Evolutionary conservation across 2,888 invertebrate species (phyloP).

Genomic region (Agrotis clavis): DNA sequence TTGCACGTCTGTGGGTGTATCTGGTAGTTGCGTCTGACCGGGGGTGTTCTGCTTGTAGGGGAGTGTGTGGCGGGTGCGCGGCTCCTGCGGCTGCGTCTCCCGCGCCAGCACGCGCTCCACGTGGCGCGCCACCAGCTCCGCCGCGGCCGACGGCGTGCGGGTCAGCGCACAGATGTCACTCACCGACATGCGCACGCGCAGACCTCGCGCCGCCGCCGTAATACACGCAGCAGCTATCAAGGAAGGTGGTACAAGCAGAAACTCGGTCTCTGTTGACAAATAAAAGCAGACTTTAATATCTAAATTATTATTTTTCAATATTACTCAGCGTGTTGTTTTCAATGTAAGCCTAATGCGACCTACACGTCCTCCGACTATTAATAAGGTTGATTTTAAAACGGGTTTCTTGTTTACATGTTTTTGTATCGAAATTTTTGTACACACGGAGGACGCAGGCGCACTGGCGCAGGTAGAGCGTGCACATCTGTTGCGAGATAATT

Average conservation of each 20-base stretch:
- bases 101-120: conserved; percentile 92
- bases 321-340: conserved; percentile 18
- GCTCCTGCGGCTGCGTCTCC: conserved; percentile 89
- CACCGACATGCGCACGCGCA: conserved; percentile 87
- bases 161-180: conserved; percentile 87
- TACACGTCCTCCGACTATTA: conserved; percentile 34
- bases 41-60: conserved; percentile 79
- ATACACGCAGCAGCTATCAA: conserved; percentile 93
- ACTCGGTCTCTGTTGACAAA: conserved; percentile 93
- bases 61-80: conserved; percentile 77
- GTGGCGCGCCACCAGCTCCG: conserved; percentile 90
- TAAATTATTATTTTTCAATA: conserved; percentile 9
- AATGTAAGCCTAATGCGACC: conserved; percentile 16
- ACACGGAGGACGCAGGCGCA: conserved; percentile 72
- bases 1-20: conserved; percentile 93
- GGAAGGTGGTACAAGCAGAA: conserved; percentile 93
- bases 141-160: conserved; percentile 86
- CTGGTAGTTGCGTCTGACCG: conserved; percentile 86
- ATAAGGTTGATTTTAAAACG: conserved; percentile 58
- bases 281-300: conserved; percentile 7
- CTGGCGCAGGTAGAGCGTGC: conserved; percentile 81
- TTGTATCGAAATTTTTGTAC: conserved; percentile 64
- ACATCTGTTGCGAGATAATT: conserved; percentile 90
- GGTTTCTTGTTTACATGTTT: conserved; percentile 75
- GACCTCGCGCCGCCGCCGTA: conserved; percentile 92